Conservation (phyloP, 2,888 invertebrate species). For the Cryptocephalus primarius region DNA sequence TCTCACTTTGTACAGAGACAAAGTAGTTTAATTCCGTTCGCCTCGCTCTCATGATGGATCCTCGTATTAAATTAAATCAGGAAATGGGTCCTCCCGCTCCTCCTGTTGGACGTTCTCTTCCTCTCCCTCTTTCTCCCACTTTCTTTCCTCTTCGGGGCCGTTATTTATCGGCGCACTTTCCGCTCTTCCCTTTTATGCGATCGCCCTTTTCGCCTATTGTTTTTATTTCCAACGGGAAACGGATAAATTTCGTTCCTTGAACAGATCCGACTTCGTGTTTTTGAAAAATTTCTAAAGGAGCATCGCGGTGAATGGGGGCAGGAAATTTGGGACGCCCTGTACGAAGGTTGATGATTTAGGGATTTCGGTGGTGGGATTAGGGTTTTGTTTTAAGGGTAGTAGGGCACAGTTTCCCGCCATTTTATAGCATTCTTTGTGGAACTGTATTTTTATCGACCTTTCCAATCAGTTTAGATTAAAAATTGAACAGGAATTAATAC, state of each 20-base stretch:
- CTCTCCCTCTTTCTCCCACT: slow-evolving; percentile 19
- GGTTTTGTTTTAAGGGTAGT: no score
- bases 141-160: background rate
- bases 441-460: no score
- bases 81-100: slow-evolving; percentile 34
- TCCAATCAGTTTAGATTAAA: no score
- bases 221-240: background rate
- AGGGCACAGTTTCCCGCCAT: no score
- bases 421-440: no score
- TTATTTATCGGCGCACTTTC: slow-evolving; percentile 36
- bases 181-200: slow-evolving; percentile 23
- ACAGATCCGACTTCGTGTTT: background rate
- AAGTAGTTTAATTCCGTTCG: slow-evolving; percentile 30
- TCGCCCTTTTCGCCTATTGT: slow-evolving; percentile 4
- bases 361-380: no score
- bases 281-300: no score
- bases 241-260: background rate
- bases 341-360: no score
- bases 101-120: slow-evolving; percentile 10
- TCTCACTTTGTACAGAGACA: slow-evolving; percentile 22
- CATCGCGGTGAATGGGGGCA: no score
- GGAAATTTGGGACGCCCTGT: no score
- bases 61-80: slow-evolving; percentile 38
- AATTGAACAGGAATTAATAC: no score
- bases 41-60: slow-evolving; percentile 27